Evolutionary conservation across 1,140 invertebrate species (phyloP), one percentile per base, ranked within the genome.

Genomic region (Acromyrmex echinatior): DNA sequence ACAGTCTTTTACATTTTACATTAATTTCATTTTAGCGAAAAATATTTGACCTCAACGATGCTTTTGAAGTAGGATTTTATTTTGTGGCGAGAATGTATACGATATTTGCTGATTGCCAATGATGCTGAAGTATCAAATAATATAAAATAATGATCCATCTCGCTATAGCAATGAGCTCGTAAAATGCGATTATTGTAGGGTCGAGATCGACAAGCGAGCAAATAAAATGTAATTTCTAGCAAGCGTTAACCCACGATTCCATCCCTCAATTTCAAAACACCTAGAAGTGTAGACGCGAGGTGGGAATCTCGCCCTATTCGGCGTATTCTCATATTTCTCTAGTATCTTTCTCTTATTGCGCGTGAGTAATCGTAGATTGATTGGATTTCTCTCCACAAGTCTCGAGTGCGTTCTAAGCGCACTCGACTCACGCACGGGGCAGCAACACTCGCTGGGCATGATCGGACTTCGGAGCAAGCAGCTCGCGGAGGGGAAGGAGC

Each of bases 321-420:
- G 74, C 18, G 60, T 49, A 28, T 68, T 21, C 78, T 39, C 63
- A 10, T n/a, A 5, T 49, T 60, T 35, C 74, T 68, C 28, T 39
- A 39, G 6, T 39, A 70, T 70, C 28, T 39, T 39, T 9, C 77
- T 77, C 63, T 74, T 73, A 60, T 60, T 74, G 68, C 39, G 70
- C 70, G 70, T 56, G 28, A 21, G 39, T 84, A 84, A 84, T 84
- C 80, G 80, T n/a, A 28, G 45, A 84, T 84, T 84, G 80, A 84
- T 84, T 84, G 80, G 80, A 84, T 84, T 84, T 58, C 58, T 84
- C 80, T 76, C 14, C 56, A 12, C 70, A 25, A 58, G 21, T 21
- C 21, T 21, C 21, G 21, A 21, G 21, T 53, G 35, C 66, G 53
- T 82, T 53, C 79, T 84, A 84, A 84, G 58, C 56, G 28, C 80